Base-by-base conservation (phyloP, 2,113 vertebrate genomes). In the Hyaena hyaena region DNA sequence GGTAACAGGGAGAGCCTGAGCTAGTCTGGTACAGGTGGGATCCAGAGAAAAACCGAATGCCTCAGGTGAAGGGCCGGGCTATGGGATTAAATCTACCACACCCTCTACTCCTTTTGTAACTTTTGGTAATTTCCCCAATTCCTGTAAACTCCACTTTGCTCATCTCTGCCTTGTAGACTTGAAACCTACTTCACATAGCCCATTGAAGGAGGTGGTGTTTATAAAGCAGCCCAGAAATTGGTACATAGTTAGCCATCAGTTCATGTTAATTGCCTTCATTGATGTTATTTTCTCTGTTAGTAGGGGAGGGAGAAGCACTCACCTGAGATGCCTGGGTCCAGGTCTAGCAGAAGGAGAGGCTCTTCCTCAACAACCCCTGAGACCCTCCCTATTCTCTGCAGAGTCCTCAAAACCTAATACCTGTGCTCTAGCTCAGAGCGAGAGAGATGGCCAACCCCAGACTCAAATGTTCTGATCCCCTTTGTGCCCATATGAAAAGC, bases 1-100 rank as follows among this genome's bases (percentile, higher is more conserved):
- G 15, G 45, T 3, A 5, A 19, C 35, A 23, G 4, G 19, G 39
- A 35, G 12, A 50, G 2, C 0, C 21, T 2, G 0, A 35, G 4
- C 11, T 24, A 14, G 5, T 43, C 24, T 1, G 7, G 1, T 11
- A 43, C 53, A 45, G 39, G 19, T 6, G 5, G 5, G 15, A 4
- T n/a, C 43, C n/a, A 35, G 63, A 80, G 35, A 83, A 28, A 50
- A 79, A 10, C 10, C 3, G 31, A 17, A 17, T 17, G 28, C 21
- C 1, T 2, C 5, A 0, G 6, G 2, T 48, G 23, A 77, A 63
- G 86, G 43, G 17, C 5, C 1, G 4, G n/a, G 43, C 58, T 66
- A 0, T 8, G 33, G 12, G 31, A 2, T 35, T 28, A 31, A 53
- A 68, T 26, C 31, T 28, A 31, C 35, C 33, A 0, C 15, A 33